Evolutionary conservation across 2,113 vertebrate genomes (phyloP), one percentile per base, ranked within the genome.

Genomic region (Pelmatolapia mariae): DNA sequence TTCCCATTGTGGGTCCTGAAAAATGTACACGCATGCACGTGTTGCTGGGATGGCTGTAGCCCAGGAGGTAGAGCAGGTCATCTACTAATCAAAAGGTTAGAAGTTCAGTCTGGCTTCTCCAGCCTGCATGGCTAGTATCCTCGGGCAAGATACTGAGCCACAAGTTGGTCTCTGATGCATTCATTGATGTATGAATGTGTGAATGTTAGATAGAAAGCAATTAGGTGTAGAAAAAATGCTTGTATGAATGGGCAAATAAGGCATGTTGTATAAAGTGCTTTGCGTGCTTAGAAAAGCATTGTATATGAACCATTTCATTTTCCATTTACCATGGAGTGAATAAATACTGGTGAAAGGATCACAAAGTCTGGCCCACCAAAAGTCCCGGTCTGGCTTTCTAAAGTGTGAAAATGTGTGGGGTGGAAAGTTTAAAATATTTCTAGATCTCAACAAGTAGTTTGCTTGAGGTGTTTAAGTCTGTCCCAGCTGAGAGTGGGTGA

Each of bases 281-380:
- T 38, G 33, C 4, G 4, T 38, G 38, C 61, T 38, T 66, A 66
- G 19, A 22, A 38, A 66, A 22, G 61, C 61, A 13, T 12, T 66
- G 10, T 66, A 66, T 66, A 66, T 66, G 61, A 66, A 66, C 61
- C 61, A 38, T 10, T 66, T 66, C 12, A 38, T 40, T 40, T 11
- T 40, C 38, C 38, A 40, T 66, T 66, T 38, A 66, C 19, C 7
- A 4, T 19, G 24, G 26, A 45, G 53, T 45, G 10, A 53, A 73
- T 81, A 33, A 24, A 29, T 61, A 63, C 52, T 29, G 24, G 53
- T 24, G 24, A 45, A 36, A 18, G 4, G 3, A 13, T 71, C 61
- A 52, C 5, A n/a, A 45, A 12, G 45, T 78, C 43, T 50, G 43
- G 0, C 43, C 16, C 24, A 31, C 43, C 1, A 78, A 50, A 78